Conservation (phyloP, 2,113 vertebrate species). For the Castor canadensis region DNA sequence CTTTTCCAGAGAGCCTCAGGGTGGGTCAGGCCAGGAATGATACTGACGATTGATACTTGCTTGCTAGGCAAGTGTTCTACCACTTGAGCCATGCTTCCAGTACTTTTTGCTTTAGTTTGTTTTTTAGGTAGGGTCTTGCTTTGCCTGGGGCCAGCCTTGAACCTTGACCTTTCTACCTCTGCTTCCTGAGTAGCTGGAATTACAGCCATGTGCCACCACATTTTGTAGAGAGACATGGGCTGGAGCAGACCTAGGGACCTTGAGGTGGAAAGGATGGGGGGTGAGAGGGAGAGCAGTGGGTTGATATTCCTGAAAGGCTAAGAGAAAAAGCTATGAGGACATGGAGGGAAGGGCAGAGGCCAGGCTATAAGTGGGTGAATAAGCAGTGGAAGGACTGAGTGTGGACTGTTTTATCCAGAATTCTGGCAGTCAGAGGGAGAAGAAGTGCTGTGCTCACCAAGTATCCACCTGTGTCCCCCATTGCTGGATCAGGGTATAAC, state of each 20-base stretch:
- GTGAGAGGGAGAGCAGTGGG: not conserved
- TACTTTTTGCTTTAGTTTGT: too few species aligned
- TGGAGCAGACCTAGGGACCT: not conserved
- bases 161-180: too few species aligned
- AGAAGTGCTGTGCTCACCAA: not conserved
- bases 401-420: not conserved
- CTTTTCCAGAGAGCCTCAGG: not conserved
- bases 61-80: too few species aligned
- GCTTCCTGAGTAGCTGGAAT: too few species aligned
- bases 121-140: too few species aligned
- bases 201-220: too few species aligned
- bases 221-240: not conserved
- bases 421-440: not conserved
- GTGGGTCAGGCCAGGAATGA: not conserved
- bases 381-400: not conserved
- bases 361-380: not conserved
- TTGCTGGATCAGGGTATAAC: not conserved
- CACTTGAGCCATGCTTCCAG: too few species aligned
- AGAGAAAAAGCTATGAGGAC: not conserved
- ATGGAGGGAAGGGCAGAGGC: not conserved
- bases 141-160: too few species aligned
- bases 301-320: not conserved
- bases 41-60: too few species aligned
- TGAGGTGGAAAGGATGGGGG: too few species aligned
- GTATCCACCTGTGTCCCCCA: not conserved